Evolutionary conservation across 2,888 invertebrate genomes (phyloP).

Genomic region (Drosophila setosimentum): DNA sequence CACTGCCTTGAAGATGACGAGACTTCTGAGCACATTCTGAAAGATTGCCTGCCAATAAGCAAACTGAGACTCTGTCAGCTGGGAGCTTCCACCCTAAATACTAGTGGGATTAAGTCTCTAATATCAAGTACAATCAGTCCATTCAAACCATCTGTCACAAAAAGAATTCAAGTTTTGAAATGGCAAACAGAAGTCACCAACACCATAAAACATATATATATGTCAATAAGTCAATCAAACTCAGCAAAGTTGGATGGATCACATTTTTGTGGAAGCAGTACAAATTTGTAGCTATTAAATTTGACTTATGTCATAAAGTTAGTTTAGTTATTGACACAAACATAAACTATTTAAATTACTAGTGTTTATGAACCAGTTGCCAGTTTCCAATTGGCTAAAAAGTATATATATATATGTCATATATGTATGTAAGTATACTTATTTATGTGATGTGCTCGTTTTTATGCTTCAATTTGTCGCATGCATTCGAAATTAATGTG

Average conservation of each 20-base stretch:
- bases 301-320: neutral
- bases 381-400: neutral
- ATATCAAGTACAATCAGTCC: neutral
- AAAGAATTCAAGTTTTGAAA: neutral
- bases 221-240: neutral
- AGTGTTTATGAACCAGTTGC: slow-evolving; percentile 4
- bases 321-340: neutral
- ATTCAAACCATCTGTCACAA: neutral
- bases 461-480: slow-evolving; percentile 1
- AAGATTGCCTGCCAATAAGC: neutral
- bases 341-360: slow-evolving; percentile 1
- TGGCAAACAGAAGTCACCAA: neutral
- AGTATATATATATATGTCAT: neutral
- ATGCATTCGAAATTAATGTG: slow-evolving; percentile 43
- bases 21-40: neutral
- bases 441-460: neutral
- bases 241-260: neutral
- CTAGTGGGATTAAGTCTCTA: no score
- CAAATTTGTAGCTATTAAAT: neutral
- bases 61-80: neutral
- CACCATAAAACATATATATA: neutral
- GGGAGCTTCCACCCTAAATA: neutral
- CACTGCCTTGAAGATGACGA: neutral
- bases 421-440: neutral
- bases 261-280: neutral